Evolutionary conservation across 2,113 vertebrate genomes (phyloP).

Genomic region (Edolisoma coerulescens): DNA sequence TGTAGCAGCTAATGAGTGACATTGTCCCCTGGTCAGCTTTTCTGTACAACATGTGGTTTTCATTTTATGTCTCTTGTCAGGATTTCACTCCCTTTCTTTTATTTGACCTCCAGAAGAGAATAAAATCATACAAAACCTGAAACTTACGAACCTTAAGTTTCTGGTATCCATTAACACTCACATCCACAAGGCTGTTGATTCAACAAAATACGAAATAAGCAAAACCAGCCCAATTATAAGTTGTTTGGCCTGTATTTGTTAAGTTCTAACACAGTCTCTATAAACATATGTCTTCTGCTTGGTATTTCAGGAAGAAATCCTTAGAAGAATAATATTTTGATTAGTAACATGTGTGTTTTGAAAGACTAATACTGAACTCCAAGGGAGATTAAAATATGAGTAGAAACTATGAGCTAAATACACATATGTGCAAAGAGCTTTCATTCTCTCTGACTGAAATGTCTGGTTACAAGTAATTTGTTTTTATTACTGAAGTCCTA

Average conservation of each 20-base stretch:
- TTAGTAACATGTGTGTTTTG: constrained; percentile 47
- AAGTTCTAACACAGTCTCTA: not conserved
- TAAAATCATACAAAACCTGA: not conserved
- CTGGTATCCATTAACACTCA: not conserved
- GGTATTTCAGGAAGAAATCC: constrained; percentile 12
- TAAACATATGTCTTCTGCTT: constrained; percentile 26
- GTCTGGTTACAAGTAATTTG: not conserved
- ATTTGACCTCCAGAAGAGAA: not conserved
- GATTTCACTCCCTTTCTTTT: constrained; percentile 25
- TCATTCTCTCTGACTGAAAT: not conserved
- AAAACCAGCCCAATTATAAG: not conserved
- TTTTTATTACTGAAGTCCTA: not conserved
- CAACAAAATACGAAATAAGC: not conserved
- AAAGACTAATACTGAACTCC: constrained; percentile 35
- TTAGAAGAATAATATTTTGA: constrained; percentile 52
- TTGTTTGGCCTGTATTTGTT: constrained; percentile 2
- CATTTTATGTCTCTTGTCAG: not conserved
- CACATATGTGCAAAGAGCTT: not conserved
- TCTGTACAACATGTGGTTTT: constrained; percentile 3
- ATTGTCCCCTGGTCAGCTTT: not conserved
- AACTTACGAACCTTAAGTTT: not conserved
- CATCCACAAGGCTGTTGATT: not conserved
- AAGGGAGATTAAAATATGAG: constrained; percentile 17
- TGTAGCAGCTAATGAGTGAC: not conserved
- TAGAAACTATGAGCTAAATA: constrained; percentile 27